These are phyloP conservation scores for Sebastes melanostomus DNA, from an alignment of 2,797 vertebrate genomes.

Conservation along the genomic window DNA sequence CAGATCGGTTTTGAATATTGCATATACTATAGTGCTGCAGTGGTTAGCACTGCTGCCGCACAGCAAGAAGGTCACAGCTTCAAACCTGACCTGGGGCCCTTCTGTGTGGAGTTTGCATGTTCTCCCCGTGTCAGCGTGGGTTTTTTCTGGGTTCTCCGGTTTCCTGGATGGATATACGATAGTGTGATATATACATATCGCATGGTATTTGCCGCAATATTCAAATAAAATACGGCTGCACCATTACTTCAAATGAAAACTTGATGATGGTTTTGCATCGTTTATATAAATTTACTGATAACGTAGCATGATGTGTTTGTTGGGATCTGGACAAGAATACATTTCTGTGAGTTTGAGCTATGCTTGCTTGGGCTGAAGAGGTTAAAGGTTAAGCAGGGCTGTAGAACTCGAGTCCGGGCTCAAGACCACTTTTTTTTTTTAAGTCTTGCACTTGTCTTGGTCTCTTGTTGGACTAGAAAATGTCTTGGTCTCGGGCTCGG, in stretches of 20 bases:
- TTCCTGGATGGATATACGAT: too few species aligned
- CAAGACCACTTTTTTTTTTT: not conserved
- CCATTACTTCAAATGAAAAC: not conserved
- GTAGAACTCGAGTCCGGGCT: not conserved
- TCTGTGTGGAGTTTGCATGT: too few species aligned
- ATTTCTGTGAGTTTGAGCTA: not conserved
- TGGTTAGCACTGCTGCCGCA: too few species aligned
- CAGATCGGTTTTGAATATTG: not conserved
- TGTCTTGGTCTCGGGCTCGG: not conserved
- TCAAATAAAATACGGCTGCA: not conserved
- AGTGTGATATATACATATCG: not conserved
- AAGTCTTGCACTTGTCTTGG: not conserved
- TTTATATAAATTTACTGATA: not conserved
- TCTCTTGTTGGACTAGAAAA: not conserved
- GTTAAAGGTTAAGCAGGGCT: not conserved
- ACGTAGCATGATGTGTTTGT: not conserved
- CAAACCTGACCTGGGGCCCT: too few species aligned
- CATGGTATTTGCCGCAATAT: too few species aligned
- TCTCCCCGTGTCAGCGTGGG: too few species aligned
- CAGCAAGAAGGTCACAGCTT: too few species aligned
- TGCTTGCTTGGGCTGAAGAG: not conserved
- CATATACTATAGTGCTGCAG: too few species aligned
- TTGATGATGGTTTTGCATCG: too few species aligned
- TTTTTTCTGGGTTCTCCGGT: too few species aligned
- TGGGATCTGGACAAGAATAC: not conserved